Evolutionary conservation across 2,888 invertebrate genomes (phyloP), one percentile per base, ranked within the genome.

Genomic region (Theretra japonica): DNA sequence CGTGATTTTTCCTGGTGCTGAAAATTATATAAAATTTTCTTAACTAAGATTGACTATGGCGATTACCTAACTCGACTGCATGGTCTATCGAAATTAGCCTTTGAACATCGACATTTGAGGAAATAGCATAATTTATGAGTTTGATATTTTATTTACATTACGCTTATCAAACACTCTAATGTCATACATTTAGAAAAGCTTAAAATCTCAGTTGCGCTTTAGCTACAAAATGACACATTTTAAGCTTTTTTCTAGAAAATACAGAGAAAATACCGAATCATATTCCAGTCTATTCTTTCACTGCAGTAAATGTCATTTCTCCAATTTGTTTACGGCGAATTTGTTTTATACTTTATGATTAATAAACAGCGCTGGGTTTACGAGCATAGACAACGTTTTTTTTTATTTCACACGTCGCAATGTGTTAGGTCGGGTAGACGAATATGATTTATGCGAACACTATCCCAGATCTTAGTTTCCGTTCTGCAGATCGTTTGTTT

Each of bases 401-500:
- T 71, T 68, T 33, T 30, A 68, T 68, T 68, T 1, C n/a, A 68
- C 58, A 68, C 30, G 28, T 60, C 70, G 53, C 60, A 21, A 28
- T 60, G 60, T 50, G 50, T 11, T 69, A 19, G 69, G 30, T 53
- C 60, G 60, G 23, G 4, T 68, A 53, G 56, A 60, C 53, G 60
- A 69, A 62, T 41, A 65, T 72, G 72, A 72, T 72, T 72, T 72
- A 72, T 62, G 60, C 25, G 3, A 17, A 19, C 60, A 50, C 56
- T 62, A 72, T 65, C 72, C 62, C 57, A 65, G 57, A 72, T 70
- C 72, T 48, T 70, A 62, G 69, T 41, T 72, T 69, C 72, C 69
- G 72, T 57, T 70, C 41, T 57, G 41, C n/a, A 53, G 56, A 62
- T 57, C 56, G 69, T 72, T 65, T 48, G 56, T 41, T 60, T 65